Evolutionary conservation across 2,113 vertebrate genomes (phyloP), one percentile per base, ranked within the genome.

Genomic region (Platichthys flesus): DNA sequence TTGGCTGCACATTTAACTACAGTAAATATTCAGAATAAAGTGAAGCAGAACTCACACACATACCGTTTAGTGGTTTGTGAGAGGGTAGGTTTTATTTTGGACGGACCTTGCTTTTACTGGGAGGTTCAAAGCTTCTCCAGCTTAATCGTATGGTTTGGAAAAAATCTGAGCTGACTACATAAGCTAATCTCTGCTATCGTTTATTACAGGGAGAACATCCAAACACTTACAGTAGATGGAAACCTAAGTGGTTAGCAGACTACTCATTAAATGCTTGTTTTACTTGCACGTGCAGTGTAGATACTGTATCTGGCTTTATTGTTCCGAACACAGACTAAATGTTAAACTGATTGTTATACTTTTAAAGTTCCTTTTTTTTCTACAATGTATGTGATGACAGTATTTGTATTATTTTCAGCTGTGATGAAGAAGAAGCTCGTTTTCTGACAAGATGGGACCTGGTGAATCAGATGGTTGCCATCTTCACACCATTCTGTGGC

Each of bases 341-440:
- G 37, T 14, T n/a, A 21, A 52, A 21, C 8, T 24, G 16, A 12
- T 31, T 55, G 26, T 63, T 18, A 24, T 18, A 31, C 28, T 31
- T 31, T 31, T 31, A 31, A 31, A 31, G 28, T 31, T 4, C 14
- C 55, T 18, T 18, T 12, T 20, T 12, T 52, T 24, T 23, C 70
- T 7, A 7, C 2, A 15, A 37, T 31, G 18, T 67, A 66, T 59
- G 0, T 81, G 24, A 79, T 42, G 52, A 54, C 16, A 3, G n/a
- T 59, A 8, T 84, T 56, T 54, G 0, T 0, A 5, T 67, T 72
- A n/a, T 83, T 90, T 89, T 62, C 88, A 95, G 94, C 88, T 84
- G 83, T 83, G 66, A 93, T 93, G 91, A 94, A 93, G 87, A 95
- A 95, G 89, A 95, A 95, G 76, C 77, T 95, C 3, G 86, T 94